Evolutionary conservation across 2,888 invertebrate genomes (phyloP).

Genomic region (Chloromyia formosa): DNA sequence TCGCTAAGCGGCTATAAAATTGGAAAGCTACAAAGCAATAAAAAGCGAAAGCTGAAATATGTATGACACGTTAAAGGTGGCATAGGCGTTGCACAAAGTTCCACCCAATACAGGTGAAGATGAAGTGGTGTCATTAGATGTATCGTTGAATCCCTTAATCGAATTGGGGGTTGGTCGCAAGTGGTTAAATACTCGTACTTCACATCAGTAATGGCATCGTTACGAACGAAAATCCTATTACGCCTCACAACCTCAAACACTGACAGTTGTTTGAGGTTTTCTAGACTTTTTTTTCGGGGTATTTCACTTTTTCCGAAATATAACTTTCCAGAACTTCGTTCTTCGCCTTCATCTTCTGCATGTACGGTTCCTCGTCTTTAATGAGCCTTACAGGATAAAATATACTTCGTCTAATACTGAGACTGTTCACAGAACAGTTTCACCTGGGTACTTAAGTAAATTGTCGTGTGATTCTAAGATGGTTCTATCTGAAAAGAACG

Average conservation of each 20-base stretch:
- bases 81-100: too few relatives aligned
- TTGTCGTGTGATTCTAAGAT: conserved; percentile 13
- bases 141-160: conserved; percentile 4
- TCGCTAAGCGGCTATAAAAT: conserved; percentile 19
- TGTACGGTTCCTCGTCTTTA: conserved; percentile 1
- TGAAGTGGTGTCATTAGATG: conserved; percentile 19
- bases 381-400: conserved; percentile 10
- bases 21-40: neutral
- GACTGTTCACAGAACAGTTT: neutral
- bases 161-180: neutral
- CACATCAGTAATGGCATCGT: neutral
- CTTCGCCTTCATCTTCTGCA: neutral
- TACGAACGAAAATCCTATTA: conserved; percentile 4
- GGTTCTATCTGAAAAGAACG: neutral
- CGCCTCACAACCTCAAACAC: neutral
- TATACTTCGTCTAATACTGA: neutral
- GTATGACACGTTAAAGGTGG: too few relatives aligned
- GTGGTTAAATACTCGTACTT: conserved; percentile 8
- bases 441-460: neutral
- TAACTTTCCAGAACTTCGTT: neutral
- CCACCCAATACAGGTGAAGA: neutral
- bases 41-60: too few relatives aligned
- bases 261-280: neutral
- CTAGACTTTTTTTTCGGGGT: neutral
- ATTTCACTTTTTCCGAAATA: neutral